Evolutionary conservation across 2,113 vertebrate genomes (phyloP), one percentile per base, ranked within the genome.

Genomic region (Percopsis transmontana): DNA sequence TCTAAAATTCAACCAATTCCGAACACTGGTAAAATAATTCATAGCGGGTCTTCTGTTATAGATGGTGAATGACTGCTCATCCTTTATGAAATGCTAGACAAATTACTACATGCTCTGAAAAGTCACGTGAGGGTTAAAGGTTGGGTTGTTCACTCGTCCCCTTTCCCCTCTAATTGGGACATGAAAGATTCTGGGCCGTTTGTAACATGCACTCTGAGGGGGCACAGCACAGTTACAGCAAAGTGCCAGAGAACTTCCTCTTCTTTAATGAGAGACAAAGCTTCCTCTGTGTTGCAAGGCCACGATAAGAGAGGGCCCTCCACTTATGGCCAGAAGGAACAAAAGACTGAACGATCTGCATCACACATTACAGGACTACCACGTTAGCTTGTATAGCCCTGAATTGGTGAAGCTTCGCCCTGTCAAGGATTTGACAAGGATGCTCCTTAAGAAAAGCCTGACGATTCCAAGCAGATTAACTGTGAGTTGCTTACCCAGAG

Each of bases 121-220:
- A 74, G 68, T 68, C 87, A 74, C 67, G 73, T 73, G 13, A 10
- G 75, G 85, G 91, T 80, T 71, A 82, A 85, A 84, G 80, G 82
- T 72, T 78, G 83, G 88, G 76, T 71, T 80, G 77, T 92, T 85
- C 85, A 86, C 83, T 90, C 84, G 79, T 74, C 87, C 83, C 62
- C 81, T 83, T 86, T 82, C 77, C 62, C 68, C 47, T 84, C 80
- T 85, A 76, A 87, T 84, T 72, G 85, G 84, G 83, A 79, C 87
- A 83, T 92, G 92, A 94, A 91, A 90, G 90, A 90, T 88, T 91
- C 85, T 74, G 67, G 84, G 50, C 84, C 57, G 45, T 77, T 38
- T 81, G 19, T 52, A 83, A 48, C 79, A 20, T 77, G 62, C 82
- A 78, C 84, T 80, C 56, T 74, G 82, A 92, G 85, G 87, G 82